Base-by-base conservation (phyloP, 1,140 invertebrate species). In the Caenorhabditis remanei region DNA sequence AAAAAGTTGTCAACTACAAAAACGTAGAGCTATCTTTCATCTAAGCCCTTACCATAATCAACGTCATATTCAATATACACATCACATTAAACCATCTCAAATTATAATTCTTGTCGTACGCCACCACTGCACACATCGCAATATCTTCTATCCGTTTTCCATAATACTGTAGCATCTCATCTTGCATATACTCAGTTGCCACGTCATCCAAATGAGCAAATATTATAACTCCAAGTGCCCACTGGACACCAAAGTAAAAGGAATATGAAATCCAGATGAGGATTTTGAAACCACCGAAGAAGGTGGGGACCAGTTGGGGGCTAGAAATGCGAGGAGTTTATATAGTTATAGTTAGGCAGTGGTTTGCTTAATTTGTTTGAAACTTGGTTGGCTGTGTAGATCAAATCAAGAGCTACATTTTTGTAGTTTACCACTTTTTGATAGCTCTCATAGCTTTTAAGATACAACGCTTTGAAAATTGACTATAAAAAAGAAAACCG, bases 81-180 rank as follows among this genome's bases (percentile, higher is more conserved):
- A 58, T 58, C 19, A 58, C 21, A 58, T 58, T 58, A 19, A 58
- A 58, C 56, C 56, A 58, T 58, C 56, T 21, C 56, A 58, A 21
- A n/a, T n/a, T 5, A n/a, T 58, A 19, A 58, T 58, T 58, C n/a
- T 58, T 58, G 21, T 58, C 56, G 8, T n/a, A 58, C 8, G 56
- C 56, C 2, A 58, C 56, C 8, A 58, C 56, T n/a, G 56, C 56
- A 58, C 56, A 58, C 56, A 58, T 58, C n/a, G 56, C 56, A 21
- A 58, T 58, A 8, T 58, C 56, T 58, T 58, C 56, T n/a, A 58
- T n/a, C 21, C 56, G 11, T 58, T 58, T 58, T 9, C 56, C 56
- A n/a, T 58, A 58, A n/a, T 58, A 58, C 21, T 58, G 19, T 19
- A 58, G 3, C n/a, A 58, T 58, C 8, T 58, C 56, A 58, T 58